These are phyloP conservation scores for Pangasius macronema DNA, from an alignment of 2,797 vertebrate species.

Conservation along the genomic window DNA sequence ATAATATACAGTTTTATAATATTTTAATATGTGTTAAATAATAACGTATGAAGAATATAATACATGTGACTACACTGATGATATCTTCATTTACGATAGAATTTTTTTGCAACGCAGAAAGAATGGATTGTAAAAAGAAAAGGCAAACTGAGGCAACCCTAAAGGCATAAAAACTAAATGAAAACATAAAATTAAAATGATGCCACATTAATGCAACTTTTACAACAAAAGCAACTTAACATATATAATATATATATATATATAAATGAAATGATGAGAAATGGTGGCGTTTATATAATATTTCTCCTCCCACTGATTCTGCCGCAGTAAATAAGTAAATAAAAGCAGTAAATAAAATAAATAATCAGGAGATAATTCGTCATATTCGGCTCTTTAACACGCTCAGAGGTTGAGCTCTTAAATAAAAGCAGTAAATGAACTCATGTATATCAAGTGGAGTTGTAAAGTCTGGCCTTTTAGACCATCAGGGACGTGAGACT, in stretches of 20 bases:
- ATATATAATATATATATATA: not conserved
- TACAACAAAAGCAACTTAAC: not conserved
- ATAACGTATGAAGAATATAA: not conserved
- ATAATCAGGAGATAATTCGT: constrained; percentile 66
- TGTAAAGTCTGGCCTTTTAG: constrained; percentile 75
- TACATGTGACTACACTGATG: not conserved
- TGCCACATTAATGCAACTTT: too few species aligned
- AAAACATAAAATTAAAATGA: not conserved
- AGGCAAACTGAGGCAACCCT: not conserved
- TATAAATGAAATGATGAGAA: not conserved
- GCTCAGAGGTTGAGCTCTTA: not conserved
- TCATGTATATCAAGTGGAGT: constrained; percentile 74
- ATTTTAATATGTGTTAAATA: not conserved
- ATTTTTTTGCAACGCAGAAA: not conserved
- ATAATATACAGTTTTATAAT: not conserved
- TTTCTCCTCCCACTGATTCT: not conserved
- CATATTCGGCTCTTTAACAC: not conserved
- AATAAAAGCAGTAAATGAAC: constrained; percentile 56
- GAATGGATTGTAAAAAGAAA: not conserved
- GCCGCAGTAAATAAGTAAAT: not conserved
- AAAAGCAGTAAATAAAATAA: constrained; percentile 64
- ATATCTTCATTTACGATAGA: not conserved
- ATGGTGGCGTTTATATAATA: not conserved
- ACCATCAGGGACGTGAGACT: constrained; percentile 61
- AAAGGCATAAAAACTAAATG: not conserved